phyloP scores from a whole-genome alignment of 2,797 vertebrate genomes.

The Characodon lateralis region DNA sequence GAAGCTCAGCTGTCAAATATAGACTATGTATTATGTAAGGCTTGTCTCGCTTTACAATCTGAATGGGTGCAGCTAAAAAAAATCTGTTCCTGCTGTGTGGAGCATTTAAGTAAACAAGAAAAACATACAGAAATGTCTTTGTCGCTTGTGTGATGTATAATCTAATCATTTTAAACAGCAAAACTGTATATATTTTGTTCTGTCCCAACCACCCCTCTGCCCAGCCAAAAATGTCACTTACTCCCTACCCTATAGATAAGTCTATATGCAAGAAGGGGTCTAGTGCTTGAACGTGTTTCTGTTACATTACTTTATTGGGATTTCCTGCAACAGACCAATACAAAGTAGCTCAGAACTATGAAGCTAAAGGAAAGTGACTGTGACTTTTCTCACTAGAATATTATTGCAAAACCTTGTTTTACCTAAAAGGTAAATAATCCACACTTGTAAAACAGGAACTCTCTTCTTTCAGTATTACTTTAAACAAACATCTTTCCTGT shows the following conservation, averaged over 20 bases:
- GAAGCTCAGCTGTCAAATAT: slow-evolving; percentile 68
- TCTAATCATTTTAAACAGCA: neutral
- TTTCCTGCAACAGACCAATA: neutral
- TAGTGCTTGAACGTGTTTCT: neutral
- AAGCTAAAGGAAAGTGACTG: neutral
- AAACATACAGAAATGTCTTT: neutral
- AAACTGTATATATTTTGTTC: neutral
- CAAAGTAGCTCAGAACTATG: neutral
- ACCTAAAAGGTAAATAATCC: neutral
- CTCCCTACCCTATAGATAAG: slow-evolving; percentile 13
- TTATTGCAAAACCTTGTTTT: neutral
- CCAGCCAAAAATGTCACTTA: slow-evolving; percentile 8
- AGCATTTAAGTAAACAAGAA: neutral
- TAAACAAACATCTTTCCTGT: neutral
- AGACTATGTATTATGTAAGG: slow-evolving; percentile 59
- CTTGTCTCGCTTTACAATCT: slow-evolving; percentile 41
- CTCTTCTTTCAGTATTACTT: neutral
- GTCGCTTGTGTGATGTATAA: neutral
- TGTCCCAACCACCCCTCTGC: neutral
- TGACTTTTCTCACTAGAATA: neutral
- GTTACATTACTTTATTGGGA: neutral
- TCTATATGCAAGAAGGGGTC: slow-evolving; percentile 36
- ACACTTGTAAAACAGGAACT: neutral
- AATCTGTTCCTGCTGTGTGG: neutral
- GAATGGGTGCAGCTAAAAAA: slow-evolving; percentile 1